Evolutionary conservation across 2,113 vertebrate species (phyloP), one percentile per base, ranked within the genome.

Genomic region (Sardina pilchardus): DNA sequence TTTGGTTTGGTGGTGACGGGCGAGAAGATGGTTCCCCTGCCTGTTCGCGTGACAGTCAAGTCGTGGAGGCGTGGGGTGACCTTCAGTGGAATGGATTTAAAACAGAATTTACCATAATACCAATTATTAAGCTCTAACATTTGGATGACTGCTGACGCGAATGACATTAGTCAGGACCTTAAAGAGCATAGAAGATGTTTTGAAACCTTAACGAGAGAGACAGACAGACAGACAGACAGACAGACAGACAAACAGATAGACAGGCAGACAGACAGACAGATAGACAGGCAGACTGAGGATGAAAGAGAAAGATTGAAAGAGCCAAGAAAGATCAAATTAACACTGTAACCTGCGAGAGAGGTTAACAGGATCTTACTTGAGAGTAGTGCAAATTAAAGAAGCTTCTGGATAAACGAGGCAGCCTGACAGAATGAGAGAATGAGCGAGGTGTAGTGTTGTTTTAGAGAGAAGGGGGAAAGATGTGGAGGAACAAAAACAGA

Each of bases 61-160:
- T 10, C 2, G 1, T n/a, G 39, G 30, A 78, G 71, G 71, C 12
- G 71, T 17, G 30, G 14, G 71, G 71, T 78, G 71, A 78, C 71
- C 71, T 78, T 78, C 71, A 36, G 71, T 1, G 39, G 71, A 78
- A 78, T 78, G 71, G 71, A 78, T 78, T 78, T 78, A 1, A 78
- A 78, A 78, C 71, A 12, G 10, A 78, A 34, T 36, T 78, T 36
- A 34, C 71, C 71, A 78, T 78, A 36, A 78, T 36, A 36, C 71
- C 71, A 36, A 10, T 78, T 17, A 36, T 36, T 36, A 17, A 14
- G 30, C 71, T 36, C 67, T 16, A 16, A 10, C 71, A 16, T 36
- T 78, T 10, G 2, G n/a, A 75, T 36, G 67, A 75, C 26, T 34
- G 67, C 67, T 75, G 67, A 75, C 67, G 14, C 8, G 67, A 14